A percentile compares a stretch with the other conserved stretches of the same genome.
Evolutionary conservation across 2,888 invertebrate species (phyloP).

Genomic region (Cerceris rybyensis): DNA sequence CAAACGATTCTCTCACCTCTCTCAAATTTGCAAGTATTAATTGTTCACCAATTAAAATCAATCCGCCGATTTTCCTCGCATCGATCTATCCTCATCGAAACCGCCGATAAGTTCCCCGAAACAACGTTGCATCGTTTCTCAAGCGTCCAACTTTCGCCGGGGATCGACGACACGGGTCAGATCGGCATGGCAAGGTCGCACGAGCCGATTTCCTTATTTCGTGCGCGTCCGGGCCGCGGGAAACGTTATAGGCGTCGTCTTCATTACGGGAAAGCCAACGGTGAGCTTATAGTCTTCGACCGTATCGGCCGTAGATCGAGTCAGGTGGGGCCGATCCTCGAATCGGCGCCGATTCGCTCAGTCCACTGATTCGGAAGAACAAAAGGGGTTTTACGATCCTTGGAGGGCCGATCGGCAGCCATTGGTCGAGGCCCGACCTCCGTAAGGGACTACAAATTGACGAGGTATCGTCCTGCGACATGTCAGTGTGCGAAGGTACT

Average conservation of each 20-base stretch:
- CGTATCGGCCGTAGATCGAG: conserved; percentile 39
- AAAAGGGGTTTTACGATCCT: conserved; percentile 46
- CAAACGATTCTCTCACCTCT: no score
- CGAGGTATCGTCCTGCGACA: conserved; percentile 44
- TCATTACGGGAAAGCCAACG: conserved; percentile 13
- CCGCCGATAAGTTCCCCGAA: no score
- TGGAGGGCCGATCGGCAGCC: conserved; percentile 13
- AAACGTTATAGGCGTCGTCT: no score
- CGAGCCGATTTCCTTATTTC: neutral
- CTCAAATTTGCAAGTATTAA: no score
- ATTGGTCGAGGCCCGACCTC: conserved; percentile 47
- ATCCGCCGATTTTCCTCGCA: no score
- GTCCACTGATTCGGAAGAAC: conserved; percentile 15
- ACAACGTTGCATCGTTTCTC: no score
- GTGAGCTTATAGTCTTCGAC: conserved; percentile 18
- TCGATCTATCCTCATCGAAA: no score
- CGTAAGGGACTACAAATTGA: conserved; percentile 64
- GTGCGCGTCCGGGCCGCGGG: neutral
- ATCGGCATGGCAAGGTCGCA: conserved; percentile 1
- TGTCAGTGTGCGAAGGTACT: conserved; percentile 60
- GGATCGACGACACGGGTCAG: neutral
- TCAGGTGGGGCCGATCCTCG: conserved; percentile 37
- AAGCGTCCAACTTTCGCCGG: neutral
- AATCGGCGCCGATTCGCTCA: conserved; percentile 4
- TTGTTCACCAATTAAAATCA: no score